Evolutionary conservation across 2,888 invertebrate species (phyloP), one percentile per base, ranked within the genome.

Genomic region (Mechanitis messenoides): DNA sequence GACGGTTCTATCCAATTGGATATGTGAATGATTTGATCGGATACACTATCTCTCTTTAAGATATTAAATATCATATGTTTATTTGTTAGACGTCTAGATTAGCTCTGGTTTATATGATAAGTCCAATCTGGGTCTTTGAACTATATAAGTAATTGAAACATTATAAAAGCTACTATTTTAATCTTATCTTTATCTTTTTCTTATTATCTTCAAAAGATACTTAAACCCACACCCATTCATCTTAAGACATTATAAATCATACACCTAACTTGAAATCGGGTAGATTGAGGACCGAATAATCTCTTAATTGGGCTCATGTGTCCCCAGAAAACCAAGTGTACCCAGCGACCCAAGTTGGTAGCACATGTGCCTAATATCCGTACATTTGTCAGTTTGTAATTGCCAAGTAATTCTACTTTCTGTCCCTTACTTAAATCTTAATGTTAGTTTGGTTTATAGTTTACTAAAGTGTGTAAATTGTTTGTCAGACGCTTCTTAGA

Each of bases 381-480:
- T 80, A 76, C 90, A 90, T 90, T 90, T 88, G 87, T 90, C 89
- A 89, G 88, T 78, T 79, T 87, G 84, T 90, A 90, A 90, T 89
- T 86, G 85, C 88, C 72, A 88, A 85, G 83, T 78, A 84, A 89
- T 87, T 86, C 76, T 83, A 82, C 86, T 85, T 84, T 81, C 80
- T 84, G 85, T 83, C 86, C 88, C 87, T 87, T 85, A 81, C 83
- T 84, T 80, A 81, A 80, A 84, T 85, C 85, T 87, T 88, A 89
- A 87, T 87, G 87, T 79, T 76, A 84, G 77, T 86, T 85, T 74
- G 75, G 75, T 78, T 74, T 69, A 70, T 69, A 72, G 73, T 75
- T 73, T 33, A 58, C 56, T 46, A 57, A 62, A 62, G 57, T 42
- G 59, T 60, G 45, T 58, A 61, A 65, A 54, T 47, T 53, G 55